phyloP scores from a whole-genome alignment of 2,113 vertebrate genomes.

The Petrocephalus zakoni region DNA sequence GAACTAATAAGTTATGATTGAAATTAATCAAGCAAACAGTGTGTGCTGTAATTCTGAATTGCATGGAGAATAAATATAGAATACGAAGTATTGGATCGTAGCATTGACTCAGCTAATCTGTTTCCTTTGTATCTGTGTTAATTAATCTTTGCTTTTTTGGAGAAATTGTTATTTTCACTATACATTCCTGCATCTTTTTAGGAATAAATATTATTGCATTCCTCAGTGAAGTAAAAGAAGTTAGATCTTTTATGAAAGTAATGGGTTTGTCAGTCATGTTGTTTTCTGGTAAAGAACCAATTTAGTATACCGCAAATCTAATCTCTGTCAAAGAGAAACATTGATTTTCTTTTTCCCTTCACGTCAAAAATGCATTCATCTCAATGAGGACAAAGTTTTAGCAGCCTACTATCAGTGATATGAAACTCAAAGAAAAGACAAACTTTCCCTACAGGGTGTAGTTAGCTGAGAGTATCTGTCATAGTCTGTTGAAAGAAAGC shows the following conservation, averaged over 20 bases:
- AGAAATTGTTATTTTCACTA: neutral
- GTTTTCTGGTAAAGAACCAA: neutral
- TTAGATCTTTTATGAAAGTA: neutral
- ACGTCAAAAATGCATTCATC: neutral
- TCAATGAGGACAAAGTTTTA: constrained; percentile 6
- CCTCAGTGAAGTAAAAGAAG: constrained; percentile 4
- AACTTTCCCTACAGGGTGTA: neutral
- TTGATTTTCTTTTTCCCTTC: constrained; percentile 14
- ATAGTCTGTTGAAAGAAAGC: neutral
- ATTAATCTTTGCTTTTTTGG: neutral
- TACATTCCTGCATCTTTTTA: neutral
- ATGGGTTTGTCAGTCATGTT: constrained; percentile 1
- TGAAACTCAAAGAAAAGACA: neutral
- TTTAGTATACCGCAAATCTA: constrained; percentile 10
- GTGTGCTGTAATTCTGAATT: neutral
- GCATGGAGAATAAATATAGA: neutral
- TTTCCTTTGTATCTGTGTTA: neutral
- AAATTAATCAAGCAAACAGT: constrained; percentile 6
- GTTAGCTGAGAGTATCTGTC: neutral
- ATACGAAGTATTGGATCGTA: neutral
- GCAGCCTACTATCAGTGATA: neutral
- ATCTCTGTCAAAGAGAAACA: constrained; percentile 16
- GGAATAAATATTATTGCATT: neutral
- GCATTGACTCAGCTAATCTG: neutral
- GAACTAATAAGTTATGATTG: neutral